Base-by-base conservation (phyloP, 1,140 invertebrate species). In the Paramacrobiotus metropolitanus region DNA sequence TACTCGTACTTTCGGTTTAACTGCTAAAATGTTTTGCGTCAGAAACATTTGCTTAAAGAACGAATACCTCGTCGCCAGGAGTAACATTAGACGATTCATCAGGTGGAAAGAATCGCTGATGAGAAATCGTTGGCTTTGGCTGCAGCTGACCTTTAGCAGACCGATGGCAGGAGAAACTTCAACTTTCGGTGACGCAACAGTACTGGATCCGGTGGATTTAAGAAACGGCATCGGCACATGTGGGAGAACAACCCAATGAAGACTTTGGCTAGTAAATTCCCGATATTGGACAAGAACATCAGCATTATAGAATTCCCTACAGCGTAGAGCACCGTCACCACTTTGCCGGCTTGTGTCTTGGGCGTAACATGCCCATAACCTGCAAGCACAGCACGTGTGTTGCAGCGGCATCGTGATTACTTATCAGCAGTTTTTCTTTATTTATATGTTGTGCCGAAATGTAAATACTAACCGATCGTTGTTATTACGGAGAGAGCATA, bases 211-310 rank as follows among this genome's bases (percentile, higher is more conserved):
- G 34, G n/a, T 15, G 34, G 9, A 40, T 59, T 59, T 29, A 30
- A 44, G 24, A 62, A 66, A 59, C 65, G 73, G 62, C 71, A 74
- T 61, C 87, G 78, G 45, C 88, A 77, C 1, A 92, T 83, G 68
- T 84, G 88, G 1, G 85, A 82, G 83, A 91, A 94, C n/a, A 90
- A 75, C 69, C 87, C 89, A 70, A 93, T 90, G 28, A 91, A 83
- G 1, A 80, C 79, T 28, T 82, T 80, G 1, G 87, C 91, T 68
- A 91, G 87, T 1, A 92, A 75, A 76, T 91, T 91, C 63, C 87
- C 88, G 67, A 89, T 85, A 75, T 93, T 88, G n/a, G 87, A 85
- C 55, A 92, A 69, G 1, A 91, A 81, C 0, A 71, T 63, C n/a
- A 72, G 64, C 59, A 69, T 66, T 28, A 71, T 61, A 18, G 70